Percentiles rank a stretch among this genome's conserved stretches.
phyloP scores from a whole-genome alignment of 2,888 invertebrate species.

The Drosophila borborema region DNA sequence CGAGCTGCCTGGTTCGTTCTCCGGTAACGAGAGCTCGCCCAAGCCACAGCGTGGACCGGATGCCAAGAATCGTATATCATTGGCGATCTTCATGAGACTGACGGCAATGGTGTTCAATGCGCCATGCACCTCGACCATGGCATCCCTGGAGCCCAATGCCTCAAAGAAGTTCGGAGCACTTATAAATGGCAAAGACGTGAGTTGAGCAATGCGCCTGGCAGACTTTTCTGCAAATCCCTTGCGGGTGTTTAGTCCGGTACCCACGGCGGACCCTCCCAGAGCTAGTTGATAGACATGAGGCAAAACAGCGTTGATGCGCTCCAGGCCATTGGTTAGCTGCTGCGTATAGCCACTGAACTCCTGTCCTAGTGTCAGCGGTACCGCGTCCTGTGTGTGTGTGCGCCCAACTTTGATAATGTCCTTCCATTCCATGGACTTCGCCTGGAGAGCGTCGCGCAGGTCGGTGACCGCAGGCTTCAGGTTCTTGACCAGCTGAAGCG shows the following conservation, averaged over 20 bases:
- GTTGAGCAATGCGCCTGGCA: slow-evolving; percentile 90
- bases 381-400: slow-evolving; percentile 95
- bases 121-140: slow-evolving; percentile 97
- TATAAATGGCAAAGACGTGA: slow-evolving; percentile 95
- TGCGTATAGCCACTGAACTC: slow-evolving; percentile 97
- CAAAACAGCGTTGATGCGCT: slow-evolving; percentile 92
- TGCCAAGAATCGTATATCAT: slow-evolving; percentile 95
- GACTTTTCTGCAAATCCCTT: slow-evolving; percentile 97
- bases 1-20: slow-evolving; percentile 99
- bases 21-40: slow-evolving; percentile 95
- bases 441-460: slow-evolving; percentile 90
- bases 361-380: slow-evolving; percentile 97
- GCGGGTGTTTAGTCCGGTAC: slow-evolving; percentile 97
- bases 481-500: slow-evolving; percentile 91
- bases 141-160: slow-evolving; percentile 96
- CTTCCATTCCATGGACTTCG: slow-evolving; percentile 92
- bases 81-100: slow-evolving; percentile 98
- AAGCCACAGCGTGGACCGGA: slow-evolving; percentile 98
- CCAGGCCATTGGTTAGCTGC: slow-evolving; percentile 93
- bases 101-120: slow-evolving; percentile 95
- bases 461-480: slow-evolving; percentile 92
- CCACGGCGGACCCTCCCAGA: slow-evolving; percentile 98
- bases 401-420: slow-evolving; percentile 97
- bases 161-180: slow-evolving; percentile 99
- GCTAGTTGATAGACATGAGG: slow-evolving; percentile 96